These are phyloP conservation scores for Semnornis frantzii DNA, from an alignment of 2,113 vertebrate species.

Conservation along the genomic window DNA sequence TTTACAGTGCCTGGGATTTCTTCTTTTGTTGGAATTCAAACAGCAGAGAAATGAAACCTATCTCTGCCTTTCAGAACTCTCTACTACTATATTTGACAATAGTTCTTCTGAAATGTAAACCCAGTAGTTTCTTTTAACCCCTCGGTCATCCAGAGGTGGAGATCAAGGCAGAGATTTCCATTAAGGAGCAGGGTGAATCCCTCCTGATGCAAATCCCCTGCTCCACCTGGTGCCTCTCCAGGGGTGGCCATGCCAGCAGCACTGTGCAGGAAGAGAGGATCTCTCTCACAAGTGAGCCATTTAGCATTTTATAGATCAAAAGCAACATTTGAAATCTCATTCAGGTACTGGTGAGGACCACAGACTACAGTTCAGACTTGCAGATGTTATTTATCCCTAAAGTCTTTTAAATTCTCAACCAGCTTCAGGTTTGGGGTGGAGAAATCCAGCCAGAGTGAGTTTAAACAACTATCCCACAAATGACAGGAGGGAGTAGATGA, in stretches of 20 bases:
- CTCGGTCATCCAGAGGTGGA: background rate
- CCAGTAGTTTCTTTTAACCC: background rate
- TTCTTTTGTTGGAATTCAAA: background rate
- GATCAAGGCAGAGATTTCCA: background rate
- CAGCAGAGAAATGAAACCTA: background rate
- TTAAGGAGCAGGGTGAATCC: background rate
- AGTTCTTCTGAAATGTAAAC: background rate
- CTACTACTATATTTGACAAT: background rate
- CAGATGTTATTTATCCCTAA: background rate
- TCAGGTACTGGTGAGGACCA: background rate
- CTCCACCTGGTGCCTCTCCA: background rate
- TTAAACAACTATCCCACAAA: background rate
- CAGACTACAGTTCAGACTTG: background rate
- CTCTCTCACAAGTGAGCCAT: background rate
- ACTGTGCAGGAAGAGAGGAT: accelerated
- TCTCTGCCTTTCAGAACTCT: background rate
- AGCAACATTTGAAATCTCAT: background rate
- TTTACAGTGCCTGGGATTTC: background rate
- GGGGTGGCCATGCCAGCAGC: background rate
- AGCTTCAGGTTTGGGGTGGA: accelerated
- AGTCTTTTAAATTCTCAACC: background rate
- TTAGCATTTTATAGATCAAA: background rate
- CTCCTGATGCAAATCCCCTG: background rate
- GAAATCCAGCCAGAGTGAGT: background rate
- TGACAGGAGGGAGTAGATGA: background rate